Evolutionary conservation across 2,113 vertebrate genomes (phyloP).

Genomic region (Aspiorhynchus laticeps): DNA sequence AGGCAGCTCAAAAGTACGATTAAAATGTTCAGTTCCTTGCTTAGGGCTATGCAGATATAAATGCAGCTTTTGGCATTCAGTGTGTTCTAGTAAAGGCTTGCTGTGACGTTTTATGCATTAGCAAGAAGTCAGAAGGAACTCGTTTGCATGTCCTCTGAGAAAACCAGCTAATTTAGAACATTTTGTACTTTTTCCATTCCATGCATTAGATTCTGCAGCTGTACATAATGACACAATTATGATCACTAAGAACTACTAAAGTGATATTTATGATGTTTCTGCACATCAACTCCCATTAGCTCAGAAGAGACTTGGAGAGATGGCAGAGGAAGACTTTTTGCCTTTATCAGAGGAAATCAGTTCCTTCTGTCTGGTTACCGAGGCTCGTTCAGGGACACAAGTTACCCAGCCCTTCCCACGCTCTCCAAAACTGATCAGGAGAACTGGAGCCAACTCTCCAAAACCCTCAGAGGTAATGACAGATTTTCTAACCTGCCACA

Average conservation of each 20-base stretch:
- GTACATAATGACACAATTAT: background rate
- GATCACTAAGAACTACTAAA: too few relatives aligned
- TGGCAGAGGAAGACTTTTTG: conserved; percentile 58
- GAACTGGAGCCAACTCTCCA: conserved; percentile 4
- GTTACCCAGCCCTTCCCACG: conserved; percentile 69
- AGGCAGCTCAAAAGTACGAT: background rate
- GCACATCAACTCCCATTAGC: background rate
- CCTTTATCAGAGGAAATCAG: conserved; percentile 56
- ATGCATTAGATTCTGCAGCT: background rate
- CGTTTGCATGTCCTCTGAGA: background rate
- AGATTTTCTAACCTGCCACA: background rate
- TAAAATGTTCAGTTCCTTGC: background rate
- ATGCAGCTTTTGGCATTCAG: background rate
- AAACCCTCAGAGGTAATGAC: conserved; percentile 60
- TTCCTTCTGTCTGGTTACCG: conserved; percentile 11
- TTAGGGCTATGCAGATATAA: background rate
- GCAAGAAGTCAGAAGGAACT: background rate
- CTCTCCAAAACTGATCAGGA: conserved; percentile 69
- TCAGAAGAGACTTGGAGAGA: conserved; percentile 50
- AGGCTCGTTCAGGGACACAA: conserved; percentile 43
- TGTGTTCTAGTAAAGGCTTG: conserved; percentile 6
- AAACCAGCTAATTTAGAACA: background rate
- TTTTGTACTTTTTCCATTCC: background rate
- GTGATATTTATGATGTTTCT: background rate
- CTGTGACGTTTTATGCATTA: background rate